A percentile compares a stretch with the other conserved stretches of the same genome.
These are phyloP conservation scores for Tinamus major DNA, from an alignment of 2,797 vertebrate species.

Conservation along the genomic window DNA sequence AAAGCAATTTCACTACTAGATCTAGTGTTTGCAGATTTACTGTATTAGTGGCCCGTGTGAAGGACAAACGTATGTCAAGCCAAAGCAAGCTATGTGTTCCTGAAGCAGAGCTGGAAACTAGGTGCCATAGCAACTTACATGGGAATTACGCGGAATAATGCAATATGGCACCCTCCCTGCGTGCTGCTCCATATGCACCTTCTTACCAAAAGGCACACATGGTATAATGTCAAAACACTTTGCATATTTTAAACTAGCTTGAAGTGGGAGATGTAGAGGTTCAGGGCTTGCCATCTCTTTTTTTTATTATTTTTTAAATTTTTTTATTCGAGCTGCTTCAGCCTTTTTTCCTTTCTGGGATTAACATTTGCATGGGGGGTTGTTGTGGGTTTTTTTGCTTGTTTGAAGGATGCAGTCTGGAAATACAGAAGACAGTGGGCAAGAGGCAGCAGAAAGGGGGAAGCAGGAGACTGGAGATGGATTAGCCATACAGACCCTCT, in stretches of 20 bases:
- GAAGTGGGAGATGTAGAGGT: background rate
- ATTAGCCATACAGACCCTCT: background rate
- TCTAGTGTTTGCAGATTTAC: background rate
- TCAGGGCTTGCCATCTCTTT: background rate
- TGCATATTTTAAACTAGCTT: background rate
- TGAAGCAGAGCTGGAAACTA: background rate
- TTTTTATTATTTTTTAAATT: too few relatives aligned
- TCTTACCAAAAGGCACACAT: background rate
- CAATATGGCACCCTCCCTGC: background rate
- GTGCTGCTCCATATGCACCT: fast-evolving
- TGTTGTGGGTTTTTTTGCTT: fast-evolving
- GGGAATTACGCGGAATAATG: background rate
- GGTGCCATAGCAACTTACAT: background rate
- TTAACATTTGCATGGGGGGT: background rate
- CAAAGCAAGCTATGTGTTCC: background rate
- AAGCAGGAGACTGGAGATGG: background rate
- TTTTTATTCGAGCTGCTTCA: background rate
- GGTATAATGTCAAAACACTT: background rate
- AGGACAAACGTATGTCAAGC: background rate
- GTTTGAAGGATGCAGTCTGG: background rate
- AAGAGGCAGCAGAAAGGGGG: background rate
- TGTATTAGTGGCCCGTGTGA: background rate
- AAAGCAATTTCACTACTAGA: background rate
- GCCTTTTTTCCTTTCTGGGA: background rate
- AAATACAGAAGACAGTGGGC: background rate